phyloP scores from a whole-genome alignment of 35 echinoderm and acorn worm species.

The Ophiothrix spiculata region DNA sequence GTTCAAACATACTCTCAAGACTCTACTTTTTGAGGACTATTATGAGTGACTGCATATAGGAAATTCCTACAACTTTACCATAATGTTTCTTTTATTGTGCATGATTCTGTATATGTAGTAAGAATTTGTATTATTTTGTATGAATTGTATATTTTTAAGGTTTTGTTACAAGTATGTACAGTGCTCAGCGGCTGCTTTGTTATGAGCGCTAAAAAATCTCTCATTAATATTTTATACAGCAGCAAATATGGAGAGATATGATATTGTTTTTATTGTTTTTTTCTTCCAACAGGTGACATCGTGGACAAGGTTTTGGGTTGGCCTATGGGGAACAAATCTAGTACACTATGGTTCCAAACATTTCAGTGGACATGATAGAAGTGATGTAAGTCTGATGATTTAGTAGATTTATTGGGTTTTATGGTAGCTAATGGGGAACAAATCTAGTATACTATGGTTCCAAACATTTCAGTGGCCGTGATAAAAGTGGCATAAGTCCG shows the following conservation, averaged over 20 bases:
- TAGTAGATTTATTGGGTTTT: no score
- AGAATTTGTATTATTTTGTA: conserved; percentile 73
- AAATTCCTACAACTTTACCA: no score
- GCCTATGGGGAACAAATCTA: conserved; percentile 94
- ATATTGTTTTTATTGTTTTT: conserved; percentile 60
- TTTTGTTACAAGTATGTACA: no score
- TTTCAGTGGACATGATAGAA: conserved; percentile 79
- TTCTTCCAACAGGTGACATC: conserved; percentile 67
- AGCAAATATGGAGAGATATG: conserved; percentile 68
- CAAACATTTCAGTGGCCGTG: conserved; percentile 80
- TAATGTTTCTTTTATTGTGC: no score
- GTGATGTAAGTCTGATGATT: conserved; percentile 97
- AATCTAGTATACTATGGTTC: conserved; percentile 92
- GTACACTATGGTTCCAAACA: conserved; percentile 92
- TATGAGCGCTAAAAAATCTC: no score
- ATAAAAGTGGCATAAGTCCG: conserved; percentile 88
- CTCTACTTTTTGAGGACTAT: no score
- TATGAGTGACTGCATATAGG: no score
- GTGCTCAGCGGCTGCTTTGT: no score
- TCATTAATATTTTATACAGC: no score
- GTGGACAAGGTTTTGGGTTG: conserved; percentile 96
- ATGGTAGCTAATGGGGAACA: conserved; percentile 93
- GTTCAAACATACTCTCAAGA: no score
- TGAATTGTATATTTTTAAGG: no score
- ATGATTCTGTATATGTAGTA: no score